Evolutionary conservation across 2,797 vertebrate genomes (phyloP), one percentile per base, ranked within the genome.

Genomic region (Carduelis carduelis): DNA sequence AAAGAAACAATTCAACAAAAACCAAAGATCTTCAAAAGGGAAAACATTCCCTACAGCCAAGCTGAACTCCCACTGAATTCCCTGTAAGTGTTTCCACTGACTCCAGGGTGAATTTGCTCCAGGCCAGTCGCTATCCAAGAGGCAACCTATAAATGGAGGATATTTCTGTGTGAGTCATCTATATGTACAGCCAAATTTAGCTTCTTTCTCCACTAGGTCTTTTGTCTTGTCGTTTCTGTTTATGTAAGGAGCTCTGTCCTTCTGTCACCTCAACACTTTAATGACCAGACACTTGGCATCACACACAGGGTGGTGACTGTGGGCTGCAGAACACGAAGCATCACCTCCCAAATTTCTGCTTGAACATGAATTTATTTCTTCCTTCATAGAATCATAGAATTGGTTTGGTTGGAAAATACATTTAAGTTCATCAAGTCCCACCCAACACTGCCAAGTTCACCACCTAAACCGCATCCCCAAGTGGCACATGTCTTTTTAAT

Each of bases 81-180:
- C 55, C 39, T 0, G 2, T 72, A 84, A 95, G 63, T 57, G 47
- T 96, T 96, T 93, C 84, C 83, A 80, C 69, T 81, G 72, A 28
- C 61, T 93, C 50, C 65, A 21, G 35, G 35, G 75, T 60, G 56
- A 93, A 80, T 24, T 78, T 1, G 1, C 64, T 61, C 72, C 83
- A 55, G 71, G 75, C 57, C 71, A 27, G 78, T 64, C 1, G 0
- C 82, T 78, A 1, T 71, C 72, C 43, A 2, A 65, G 64, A 75
- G 68, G 56, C 84, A 94, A 71, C 84, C 69, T 93, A 78, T 41
- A 93, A 95, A 93, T 52, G 72, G 82, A 92, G 81, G 78, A 55
- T 70, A 47, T 86, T 91, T 90, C 85, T 87, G 35, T 24, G 20
- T 64, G 92, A 92, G 60, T 86, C 93, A 93, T 47, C 82, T 61